phyloP scores from a whole-genome alignment of 2,888 invertebrate genomes.

The Cristatella mucedo region DNA sequence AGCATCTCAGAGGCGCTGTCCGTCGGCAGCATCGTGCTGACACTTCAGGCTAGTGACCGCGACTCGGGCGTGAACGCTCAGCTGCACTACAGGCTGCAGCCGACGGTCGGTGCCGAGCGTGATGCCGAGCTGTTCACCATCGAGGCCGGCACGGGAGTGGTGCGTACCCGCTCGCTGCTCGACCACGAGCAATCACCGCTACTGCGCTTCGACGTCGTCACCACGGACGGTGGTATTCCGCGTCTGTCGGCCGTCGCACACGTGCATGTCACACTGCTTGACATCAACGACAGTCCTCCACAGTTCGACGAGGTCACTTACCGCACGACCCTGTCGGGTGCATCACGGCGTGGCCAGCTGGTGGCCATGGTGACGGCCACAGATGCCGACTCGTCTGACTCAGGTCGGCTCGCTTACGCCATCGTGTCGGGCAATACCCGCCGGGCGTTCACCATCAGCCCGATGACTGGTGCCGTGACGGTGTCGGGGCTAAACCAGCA shows the following conservation, averaged over 20 bases:
- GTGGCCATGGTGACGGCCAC: conserved; percentile 72
- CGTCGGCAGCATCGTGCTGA: conserved; percentile 28
- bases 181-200: conserved; percentile 39
- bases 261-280: conserved; percentile 50
- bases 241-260: conserved; percentile 62
- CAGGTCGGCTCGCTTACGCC: conserved; percentile 56
- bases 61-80: conserved; percentile 24
- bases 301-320: conserved; percentile 66
- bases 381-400: conserved; percentile 68
- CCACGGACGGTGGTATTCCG: conserved; percentile 68
- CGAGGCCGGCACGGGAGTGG: conserved; percentile 44
- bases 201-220: conserved; percentile 63
- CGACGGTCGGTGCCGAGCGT: conserved; percentile 16
- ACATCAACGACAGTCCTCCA: conserved; percentile 80
- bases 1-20: conserved; percentile 33
- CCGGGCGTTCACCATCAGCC: conserved; percentile 31
- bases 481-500: conserved; percentile 60
- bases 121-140: conserved; percentile 17
- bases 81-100: conserved; percentile 3
- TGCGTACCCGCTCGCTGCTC: conserved; percentile 47
- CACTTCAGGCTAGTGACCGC: conserved; percentile 28
- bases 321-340: conserved; percentile 58
- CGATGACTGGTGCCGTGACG: conserved; percentile 46
- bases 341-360: conserved; percentile 68
- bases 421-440: conserved; percentile 63